Percentiles rank a stretch among this genome's conserved stretches.
These are phyloP conservation scores for Centropus bengalensis DNA, from an alignment of 2,113 vertebrate genomes.

Conservation along the genomic window DNA sequence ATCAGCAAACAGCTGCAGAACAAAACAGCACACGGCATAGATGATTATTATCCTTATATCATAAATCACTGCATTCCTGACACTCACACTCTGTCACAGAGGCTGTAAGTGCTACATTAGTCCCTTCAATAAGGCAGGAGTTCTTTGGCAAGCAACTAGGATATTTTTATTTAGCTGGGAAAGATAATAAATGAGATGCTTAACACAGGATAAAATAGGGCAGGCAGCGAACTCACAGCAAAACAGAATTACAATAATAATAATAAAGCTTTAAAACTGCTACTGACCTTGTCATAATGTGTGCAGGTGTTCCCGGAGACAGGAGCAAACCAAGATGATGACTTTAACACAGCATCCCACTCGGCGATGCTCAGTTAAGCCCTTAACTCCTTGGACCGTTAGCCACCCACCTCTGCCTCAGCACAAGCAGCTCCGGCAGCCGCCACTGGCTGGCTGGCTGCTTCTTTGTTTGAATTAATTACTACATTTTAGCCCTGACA, in stretches of 20 bases:
- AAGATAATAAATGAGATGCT: background rate
- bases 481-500: slow-evolving; percentile 43
- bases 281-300: slow-evolving; percentile 75
- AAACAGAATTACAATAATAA: background rate
- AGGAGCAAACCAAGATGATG: background rate
- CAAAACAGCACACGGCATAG: background rate
- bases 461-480: slow-evolving; percentile 36
- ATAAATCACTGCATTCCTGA: background rate
- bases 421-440: background rate
- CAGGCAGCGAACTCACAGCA: background rate
- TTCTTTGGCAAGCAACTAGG: background rate
- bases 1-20: background rate
- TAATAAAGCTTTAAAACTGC: background rate
- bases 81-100: background rate
- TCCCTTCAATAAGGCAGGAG: background rate
- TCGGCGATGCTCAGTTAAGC: background rate
- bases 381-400: background rate
- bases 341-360: slow-evolving; percentile 22
- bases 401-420: background rate
- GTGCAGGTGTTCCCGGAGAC: slow-evolving; percentile 29
- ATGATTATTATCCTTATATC: background rate
- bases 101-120: background rate
- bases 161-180: background rate
- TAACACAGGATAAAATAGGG: background rate
- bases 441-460: background rate